Conservation (phyloP, 1,140 invertebrate species). For the Drosophila sechellia region DNA sequence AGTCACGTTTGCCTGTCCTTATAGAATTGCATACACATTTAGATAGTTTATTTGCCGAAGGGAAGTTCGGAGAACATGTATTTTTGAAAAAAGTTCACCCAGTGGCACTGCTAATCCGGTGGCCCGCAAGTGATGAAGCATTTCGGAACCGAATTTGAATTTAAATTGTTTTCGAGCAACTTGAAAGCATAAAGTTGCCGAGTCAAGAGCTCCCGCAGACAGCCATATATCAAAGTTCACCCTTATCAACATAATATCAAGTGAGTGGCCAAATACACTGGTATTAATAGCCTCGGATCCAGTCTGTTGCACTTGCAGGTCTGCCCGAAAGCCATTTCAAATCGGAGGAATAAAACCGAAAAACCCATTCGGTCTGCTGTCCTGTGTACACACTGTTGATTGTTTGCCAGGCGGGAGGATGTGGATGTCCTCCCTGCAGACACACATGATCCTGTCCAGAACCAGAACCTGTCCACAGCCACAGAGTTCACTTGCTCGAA, state of each 20-base stretch:
- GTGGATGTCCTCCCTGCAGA: slow-evolving; percentile 31
- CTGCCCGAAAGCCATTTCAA: slow-evolving; percentile 45
- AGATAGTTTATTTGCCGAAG: slow-evolving; percentile 19
- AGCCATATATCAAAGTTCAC: slow-evolving; percentile 64
- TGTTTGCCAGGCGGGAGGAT: slow-evolving; percentile 37
- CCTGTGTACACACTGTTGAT: slow-evolving; percentile 47
- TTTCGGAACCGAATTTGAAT: slow-evolving; percentile 37
- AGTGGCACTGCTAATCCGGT: neutral
- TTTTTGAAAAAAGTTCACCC: slow-evolving; percentile 12
- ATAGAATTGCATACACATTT: slow-evolving; percentile 38
- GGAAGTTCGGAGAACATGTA: slow-evolving; percentile 1
- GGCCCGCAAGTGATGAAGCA: slow-evolving; percentile 14
- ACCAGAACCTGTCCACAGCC: slow-evolving; percentile 41
- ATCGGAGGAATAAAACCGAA: slow-evolving; percentile 36
- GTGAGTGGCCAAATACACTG: slow-evolving; percentile 48
- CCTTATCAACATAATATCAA: slow-evolving; percentile 49
- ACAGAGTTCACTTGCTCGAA: slow-evolving; percentile 52
- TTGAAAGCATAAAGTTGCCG: slow-evolving; percentile 29
- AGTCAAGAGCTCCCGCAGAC: slow-evolving; percentile 8
- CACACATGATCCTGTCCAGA: slow-evolving; percentile 37
- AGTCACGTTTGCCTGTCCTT: slow-evolving; percentile 29
- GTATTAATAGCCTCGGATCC: slow-evolving; percentile 62
- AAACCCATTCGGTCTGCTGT: slow-evolving; percentile 62
- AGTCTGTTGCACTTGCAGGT: slow-evolving; percentile 76
- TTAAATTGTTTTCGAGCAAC: slow-evolving; percentile 40